Percentiles rank a stretch among this genome's conserved stretches.
Evolutionary conservation across 2,113 vertebrate genomes (phyloP).

Genomic region (Pangasianodon gigas): DNA sequence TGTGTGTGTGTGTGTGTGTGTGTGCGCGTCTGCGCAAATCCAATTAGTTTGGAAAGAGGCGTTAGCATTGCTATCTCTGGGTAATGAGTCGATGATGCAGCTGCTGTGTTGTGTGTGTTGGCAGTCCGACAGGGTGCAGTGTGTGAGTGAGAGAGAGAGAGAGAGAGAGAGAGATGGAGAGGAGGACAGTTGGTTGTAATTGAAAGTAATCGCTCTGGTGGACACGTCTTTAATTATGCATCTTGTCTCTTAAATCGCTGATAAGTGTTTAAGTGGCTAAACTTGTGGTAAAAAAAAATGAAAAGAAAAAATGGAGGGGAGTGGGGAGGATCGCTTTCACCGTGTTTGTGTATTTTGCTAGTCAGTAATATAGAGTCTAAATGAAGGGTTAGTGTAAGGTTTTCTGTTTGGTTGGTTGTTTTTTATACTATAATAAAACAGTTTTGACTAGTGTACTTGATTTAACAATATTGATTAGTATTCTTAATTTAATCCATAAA

Average conservation of each 20-base stretch:
- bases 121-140: not conserved
- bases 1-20: not conserved
- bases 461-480: not conserved
- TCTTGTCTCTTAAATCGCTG: slow-evolving; percentile 58
- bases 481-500: not conserved
- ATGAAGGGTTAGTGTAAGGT: not conserved
- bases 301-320: no score
- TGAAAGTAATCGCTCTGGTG: slow-evolving; percentile 55
- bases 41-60: slow-evolving; percentile 13
- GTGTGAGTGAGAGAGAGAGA: slow-evolving; percentile 39
- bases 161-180: slow-evolving; percentile 38
- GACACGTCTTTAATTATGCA: slow-evolving; percentile 65
- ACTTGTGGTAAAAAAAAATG: slow-evolving; percentile 43
- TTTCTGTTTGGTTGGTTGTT: not conserved
- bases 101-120: slow-evolving; percentile 25
- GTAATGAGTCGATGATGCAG: slow-evolving; percentile 43
- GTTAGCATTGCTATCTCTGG: slow-evolving; percentile 17
- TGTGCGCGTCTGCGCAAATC: slow-evolving; percentile 14
- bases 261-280: slow-evolving; percentile 54
- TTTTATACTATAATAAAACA: not conserved
- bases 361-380: not conserved
- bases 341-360: not conserved
- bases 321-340: not conserved
- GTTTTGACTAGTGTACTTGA: not conserved
- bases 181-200: slow-evolving; percentile 50